Percentiles rank a stretch among this genome's conserved stretches.
phyloP scores from a whole-genome alignment of 1,140 invertebrate genomes.

The Bombus pascuorum region DNA sequence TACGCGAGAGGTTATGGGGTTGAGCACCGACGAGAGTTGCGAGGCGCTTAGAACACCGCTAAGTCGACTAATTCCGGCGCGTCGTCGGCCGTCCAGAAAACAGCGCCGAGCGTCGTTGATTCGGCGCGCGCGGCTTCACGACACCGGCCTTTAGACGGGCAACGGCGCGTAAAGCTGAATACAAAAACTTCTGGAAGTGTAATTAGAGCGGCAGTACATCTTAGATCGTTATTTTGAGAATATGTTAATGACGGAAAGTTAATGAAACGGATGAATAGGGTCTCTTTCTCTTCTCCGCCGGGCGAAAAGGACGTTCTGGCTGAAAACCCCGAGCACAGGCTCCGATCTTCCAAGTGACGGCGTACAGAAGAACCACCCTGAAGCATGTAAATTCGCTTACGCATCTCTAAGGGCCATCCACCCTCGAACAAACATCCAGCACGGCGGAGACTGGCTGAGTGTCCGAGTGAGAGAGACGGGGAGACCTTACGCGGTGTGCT shows the following conservation, averaged over 20 bases:
- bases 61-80: constrained; percentile 26
- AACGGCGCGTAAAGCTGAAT: constrained; percentile 54
- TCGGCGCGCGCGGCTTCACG: not conserved
- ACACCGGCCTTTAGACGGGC: constrained; percentile 18
- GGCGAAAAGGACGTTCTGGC: constrained; percentile 61
- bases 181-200: constrained; percentile 62
- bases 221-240: constrained; percentile 61
- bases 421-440: constrained; percentile 69
- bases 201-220: constrained; percentile 61
- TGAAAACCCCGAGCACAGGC: constrained; percentile 61
- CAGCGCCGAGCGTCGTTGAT: constrained; percentile 1
- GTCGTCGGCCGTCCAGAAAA: constrained; percentile 2
- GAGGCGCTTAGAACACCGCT: constrained; percentile 15
- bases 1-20: not conserved
- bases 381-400: constrained; percentile 72
- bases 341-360: constrained; percentile 66
- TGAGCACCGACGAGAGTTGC: not conserved
- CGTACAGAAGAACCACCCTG: constrained; percentile 66
- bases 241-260: constrained; percentile 65
- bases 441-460: constrained; percentile 38
- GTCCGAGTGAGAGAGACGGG: constrained; percentile 18
- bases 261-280: constrained; percentile 63
- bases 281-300: constrained; percentile 44
- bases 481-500: constrained; percentile 71
- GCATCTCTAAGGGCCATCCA: constrained; percentile 71